phyloP scores from a whole-genome alignment of 2,888 invertebrate species.

The Stenurella melanura region DNA sequence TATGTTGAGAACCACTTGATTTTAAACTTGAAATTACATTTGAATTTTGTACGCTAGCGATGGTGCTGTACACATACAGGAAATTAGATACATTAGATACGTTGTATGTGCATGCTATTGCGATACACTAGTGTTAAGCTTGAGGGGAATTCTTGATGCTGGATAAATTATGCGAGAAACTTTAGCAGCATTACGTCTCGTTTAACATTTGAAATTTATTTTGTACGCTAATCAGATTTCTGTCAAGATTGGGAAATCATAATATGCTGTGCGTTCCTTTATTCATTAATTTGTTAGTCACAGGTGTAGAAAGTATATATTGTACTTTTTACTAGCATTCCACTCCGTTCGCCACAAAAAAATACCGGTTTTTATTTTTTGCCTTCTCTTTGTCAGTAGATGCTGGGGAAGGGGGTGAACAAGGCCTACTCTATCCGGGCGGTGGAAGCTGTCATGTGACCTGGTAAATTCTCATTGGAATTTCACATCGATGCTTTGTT shows the following conservation, averaged over 20 bases:
- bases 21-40: not conserved
- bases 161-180: constrained; percentile 21
- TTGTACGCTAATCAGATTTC: constrained; percentile 15
- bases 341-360: too few species aligned
- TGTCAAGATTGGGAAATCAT: not conserved
- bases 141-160: constrained; percentile 5
- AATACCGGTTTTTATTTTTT: too few species aligned
- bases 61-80: not conserved
- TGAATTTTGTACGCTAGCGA: not conserved
- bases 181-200: constrained; percentile 15
- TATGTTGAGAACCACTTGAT: not conserved
- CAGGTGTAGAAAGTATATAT: too few species aligned
- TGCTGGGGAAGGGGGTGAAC: too few species aligned
- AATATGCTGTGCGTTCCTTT: not conserved
- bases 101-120: constrained; percentile 5
- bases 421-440: too few species aligned
- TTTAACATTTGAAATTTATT: constrained; percentile 18
- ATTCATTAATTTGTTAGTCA: not conserved
- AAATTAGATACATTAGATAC: constrained; percentile 20
- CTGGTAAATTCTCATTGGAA: too few species aligned
- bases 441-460: too few species aligned
- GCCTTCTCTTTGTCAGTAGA: too few species aligned
- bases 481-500: too few species aligned
- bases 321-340: too few species aligned
- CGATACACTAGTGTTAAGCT: constrained; percentile 4